Percentiles rank a stretch among this genome's conserved stretches.
Conservation (phyloP, 1,140 invertebrate genomes). For the Drosophila eugracilis region DNA sequence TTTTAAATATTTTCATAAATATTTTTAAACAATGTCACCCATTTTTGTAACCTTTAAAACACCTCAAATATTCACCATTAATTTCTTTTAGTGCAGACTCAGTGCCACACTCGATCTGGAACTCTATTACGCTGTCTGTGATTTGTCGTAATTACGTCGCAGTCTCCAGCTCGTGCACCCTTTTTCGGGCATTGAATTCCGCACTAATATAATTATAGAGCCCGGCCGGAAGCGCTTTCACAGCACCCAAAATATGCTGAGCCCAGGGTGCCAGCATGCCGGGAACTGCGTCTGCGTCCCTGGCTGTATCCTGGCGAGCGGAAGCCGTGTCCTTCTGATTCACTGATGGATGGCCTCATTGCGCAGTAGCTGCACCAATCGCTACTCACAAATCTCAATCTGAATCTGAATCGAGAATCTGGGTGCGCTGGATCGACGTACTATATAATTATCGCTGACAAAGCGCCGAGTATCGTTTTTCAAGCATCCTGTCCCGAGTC, state of each 20-base stretch:
- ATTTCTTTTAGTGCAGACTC: conserved; percentile 8
- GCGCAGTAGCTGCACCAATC: conserved; percentile 24
- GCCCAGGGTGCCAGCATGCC: conserved; percentile 39
- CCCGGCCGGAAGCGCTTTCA: conserved; percentile 77
- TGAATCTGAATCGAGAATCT: conserved; percentile 6
- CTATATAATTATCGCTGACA: conserved; percentile 72
- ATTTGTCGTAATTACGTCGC: conserved; percentile 57
- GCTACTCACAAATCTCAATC: conserved; percentile 13
- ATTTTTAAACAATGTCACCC: no score
- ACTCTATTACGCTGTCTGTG: conserved; percentile 17
- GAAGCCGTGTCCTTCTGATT: conserved; percentile 50
- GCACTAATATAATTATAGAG: conserved; percentile 80
- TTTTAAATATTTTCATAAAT: no score
- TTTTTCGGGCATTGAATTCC: conserved; percentile 52
- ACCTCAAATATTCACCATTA: neutral
- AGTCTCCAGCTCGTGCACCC: conserved; percentile 49
- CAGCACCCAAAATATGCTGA: conserved; percentile 52
- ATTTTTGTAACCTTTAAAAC: no score
- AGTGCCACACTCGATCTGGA: conserved; percentile 11
- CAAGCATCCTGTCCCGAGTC: conserved; percentile 68
- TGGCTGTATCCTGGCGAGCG: conserved; percentile 51
- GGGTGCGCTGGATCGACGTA: conserved; percentile 41
- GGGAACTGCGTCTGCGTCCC: conserved; percentile 37
- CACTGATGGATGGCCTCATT: conserved; percentile 2
- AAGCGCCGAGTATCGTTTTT: conserved; percentile 74